Conservation (phyloP, 2,888 invertebrate genomes). For the Caenorhabditis sp. region DNA sequence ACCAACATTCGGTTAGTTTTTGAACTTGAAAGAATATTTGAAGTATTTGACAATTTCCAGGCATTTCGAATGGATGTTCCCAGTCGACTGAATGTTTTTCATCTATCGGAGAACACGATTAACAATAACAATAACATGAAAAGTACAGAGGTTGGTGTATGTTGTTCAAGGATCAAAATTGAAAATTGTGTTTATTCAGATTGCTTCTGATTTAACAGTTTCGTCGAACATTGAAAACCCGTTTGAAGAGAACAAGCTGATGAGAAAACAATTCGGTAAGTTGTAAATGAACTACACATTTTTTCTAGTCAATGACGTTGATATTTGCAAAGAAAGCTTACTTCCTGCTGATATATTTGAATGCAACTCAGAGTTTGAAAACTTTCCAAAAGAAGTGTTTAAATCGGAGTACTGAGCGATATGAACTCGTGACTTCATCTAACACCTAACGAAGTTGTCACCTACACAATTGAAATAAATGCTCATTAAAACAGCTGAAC, state of each 20-base stretch:
- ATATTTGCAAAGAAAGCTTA: too few relatives aligned
- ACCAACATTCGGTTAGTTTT: slow-evolving; percentile 15
- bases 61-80: slow-evolving; percentile 30
- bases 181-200: too few relatives aligned
- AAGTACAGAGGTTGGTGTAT: not conserved
- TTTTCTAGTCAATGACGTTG: too few relatives aligned
- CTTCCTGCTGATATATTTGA: too few relatives aligned
- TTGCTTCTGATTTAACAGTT: slow-evolving; percentile 7
- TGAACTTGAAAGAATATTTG: not conserved
- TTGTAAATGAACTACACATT: not conserved
- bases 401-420: too few relatives aligned
- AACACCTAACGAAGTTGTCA: too few relatives aligned
- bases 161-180: not conserved
- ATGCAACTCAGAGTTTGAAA: too few relatives aligned
- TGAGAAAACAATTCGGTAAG: slow-evolving; percentile 25
- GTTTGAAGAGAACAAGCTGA: slow-evolving; percentile 34
- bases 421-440: too few relatives aligned
- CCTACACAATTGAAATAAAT: too few relatives aligned
- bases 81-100: slow-evolving; percentile 28
- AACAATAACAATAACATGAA: slow-evolving; percentile 15
- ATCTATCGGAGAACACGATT: slow-evolving; percentile 9
- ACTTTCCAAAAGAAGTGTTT: too few relatives aligned
- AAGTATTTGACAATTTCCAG: slow-evolving; percentile 11
- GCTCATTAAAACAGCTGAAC: too few relatives aligned
- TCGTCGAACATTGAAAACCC: slow-evolving; percentile 35